phyloP scores from a whole-genome alignment of 1,140 invertebrate genomes.

The Argopecten irradians region DNA sequence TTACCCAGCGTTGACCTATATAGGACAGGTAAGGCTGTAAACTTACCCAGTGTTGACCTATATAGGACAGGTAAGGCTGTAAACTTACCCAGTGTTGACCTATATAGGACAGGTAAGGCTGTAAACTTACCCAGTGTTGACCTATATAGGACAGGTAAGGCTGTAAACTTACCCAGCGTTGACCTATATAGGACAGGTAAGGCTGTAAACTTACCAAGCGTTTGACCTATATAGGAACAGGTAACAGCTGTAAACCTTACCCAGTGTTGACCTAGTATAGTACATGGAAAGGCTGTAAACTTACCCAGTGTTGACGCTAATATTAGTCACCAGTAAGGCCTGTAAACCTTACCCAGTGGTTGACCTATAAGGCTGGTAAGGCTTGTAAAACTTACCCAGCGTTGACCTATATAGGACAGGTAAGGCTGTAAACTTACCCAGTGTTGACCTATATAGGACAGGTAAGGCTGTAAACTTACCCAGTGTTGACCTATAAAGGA shows the following conservation, averaged over 20 bases:
- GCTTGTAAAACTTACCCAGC: neutral
- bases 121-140: neutral
- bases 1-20: neutral
- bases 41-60: too few species aligned
- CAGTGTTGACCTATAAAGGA: neutral
- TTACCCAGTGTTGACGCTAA: neutral
- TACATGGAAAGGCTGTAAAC: too few species aligned
- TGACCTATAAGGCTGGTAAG: neutral
- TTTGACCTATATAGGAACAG: neutral
- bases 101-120: too few species aligned
- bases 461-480: neutral
- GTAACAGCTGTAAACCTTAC: too few species aligned
- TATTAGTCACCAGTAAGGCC: too few species aligned
- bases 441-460: neutral
- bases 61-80: too few species aligned
- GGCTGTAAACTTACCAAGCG: neutral
- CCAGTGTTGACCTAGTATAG: too few species aligned
- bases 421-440: neutral
- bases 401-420: neutral
- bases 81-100: too few species aligned
- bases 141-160: too few species aligned
- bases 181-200: too few species aligned
- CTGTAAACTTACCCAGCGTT: too few species aligned
- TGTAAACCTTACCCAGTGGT: neutral
- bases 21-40: neutral